Evolutionary conservation across 1,140 invertebrate genomes (phyloP), one percentile per base, ranked within the genome.

Genomic region (Orussus abietinus): DNA sequence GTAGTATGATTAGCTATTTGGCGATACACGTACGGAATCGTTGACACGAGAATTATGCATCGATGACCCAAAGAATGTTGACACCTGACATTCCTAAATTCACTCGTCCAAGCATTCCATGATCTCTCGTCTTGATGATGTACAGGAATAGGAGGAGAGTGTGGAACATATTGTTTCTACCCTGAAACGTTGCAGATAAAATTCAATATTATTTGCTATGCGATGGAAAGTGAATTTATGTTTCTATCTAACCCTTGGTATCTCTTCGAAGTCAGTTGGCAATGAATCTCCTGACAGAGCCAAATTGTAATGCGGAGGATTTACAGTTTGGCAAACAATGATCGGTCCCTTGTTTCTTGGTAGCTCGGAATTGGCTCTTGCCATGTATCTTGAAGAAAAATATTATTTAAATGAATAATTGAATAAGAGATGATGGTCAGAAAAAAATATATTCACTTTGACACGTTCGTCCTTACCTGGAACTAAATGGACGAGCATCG

Each of bases 121-220:
- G 79, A 56, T 88, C 80, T 54, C 83, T 80, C 4, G 76, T 77
- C 43, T 85, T 86, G 19, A 90, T 79, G 44, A 82, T 80, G 59
- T 90, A 81, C 1, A 92, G 64, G 65, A 92, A 91, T 32, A 90
- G 74, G 20, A 91, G 64, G 4, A 91, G 73, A 4, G 85, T 83
- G 53, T 90, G 84, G 53, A 91, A 88, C 38, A 91, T 69, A 66
- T 92, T 92, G 65, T 90, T 90, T 34, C 86, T 75, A 30, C 89
- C 88, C 79, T 88, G 67, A 38, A 80, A 79, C 9, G 15, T 11
- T 40, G 14, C 28, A 25, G 42, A 14, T 44, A 46, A 44, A 25
- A 38, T 34, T 33, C n/a, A n/a, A n/a, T 21, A 9, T 13, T 19
- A 20, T 6, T 35, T 31, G 25, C 15, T 28, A n/a, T 19, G 35